phyloP scores from a whole-genome alignment of 2,797 vertebrate genomes.

The Eulemur rubriventer region DNA sequence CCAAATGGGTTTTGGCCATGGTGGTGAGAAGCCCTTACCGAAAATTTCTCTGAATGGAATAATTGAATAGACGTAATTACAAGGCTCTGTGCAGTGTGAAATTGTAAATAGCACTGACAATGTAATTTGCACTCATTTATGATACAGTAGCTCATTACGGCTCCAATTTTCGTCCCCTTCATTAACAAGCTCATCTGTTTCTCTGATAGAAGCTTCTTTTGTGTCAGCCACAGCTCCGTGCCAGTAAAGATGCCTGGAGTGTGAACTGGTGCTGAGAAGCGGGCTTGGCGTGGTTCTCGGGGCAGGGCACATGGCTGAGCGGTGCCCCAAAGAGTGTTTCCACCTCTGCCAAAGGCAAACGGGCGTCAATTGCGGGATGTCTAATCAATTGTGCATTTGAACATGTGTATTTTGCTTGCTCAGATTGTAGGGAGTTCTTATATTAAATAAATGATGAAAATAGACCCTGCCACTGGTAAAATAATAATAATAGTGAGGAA shows the following conservation, averaged over 20 bases:
- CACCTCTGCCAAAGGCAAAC: background rate
- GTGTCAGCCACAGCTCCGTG: background rate
- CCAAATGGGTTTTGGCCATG: background rate
- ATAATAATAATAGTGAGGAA: background rate
- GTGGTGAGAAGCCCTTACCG: background rate
- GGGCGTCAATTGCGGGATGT: background rate
- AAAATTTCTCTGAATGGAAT: conserved; percentile 9
- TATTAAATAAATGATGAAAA: background rate
- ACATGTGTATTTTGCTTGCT: background rate
- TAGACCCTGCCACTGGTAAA: background rate
- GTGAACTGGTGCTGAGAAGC: no score
- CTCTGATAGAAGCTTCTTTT: background rate
- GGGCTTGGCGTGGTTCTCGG: background rate
- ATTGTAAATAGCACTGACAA: conserved; percentile 59
- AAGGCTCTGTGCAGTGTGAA: background rate
- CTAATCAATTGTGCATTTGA: background rate
- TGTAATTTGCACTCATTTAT: conserved; percentile 65
- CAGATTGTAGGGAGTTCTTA: background rate
- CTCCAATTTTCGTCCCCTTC: conserved; percentile 19
- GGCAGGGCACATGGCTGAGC: rapidly evolving
- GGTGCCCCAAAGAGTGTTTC: no score
- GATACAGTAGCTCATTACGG: conserved; percentile 52
- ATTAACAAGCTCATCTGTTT: conserved; percentile 46
- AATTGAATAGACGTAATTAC: conserved; percentile 47
- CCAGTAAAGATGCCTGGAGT: background rate